These are phyloP conservation scores for Meandrina meandrites DNA, from an alignment of 92 coral and sea anemone species.

Conservation along the genomic window DNA sequence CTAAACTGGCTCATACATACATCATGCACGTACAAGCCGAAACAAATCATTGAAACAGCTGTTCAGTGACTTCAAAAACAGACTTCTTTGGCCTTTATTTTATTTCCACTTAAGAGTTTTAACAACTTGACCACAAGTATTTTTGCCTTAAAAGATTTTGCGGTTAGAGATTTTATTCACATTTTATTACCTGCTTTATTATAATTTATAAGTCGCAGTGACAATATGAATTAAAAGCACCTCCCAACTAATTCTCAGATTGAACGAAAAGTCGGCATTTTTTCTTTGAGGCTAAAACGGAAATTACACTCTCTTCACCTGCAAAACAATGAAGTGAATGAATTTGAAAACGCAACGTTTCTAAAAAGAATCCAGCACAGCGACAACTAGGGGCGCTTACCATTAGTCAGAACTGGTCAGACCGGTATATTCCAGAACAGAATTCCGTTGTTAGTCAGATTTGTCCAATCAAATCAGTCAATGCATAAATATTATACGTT, in stretches of 20 bases:
- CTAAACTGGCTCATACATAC: not conserved
- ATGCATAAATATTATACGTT: too few relatives aligned
- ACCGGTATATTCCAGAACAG: too few relatives aligned
- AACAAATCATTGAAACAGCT: not conserved
- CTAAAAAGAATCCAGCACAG: too few relatives aligned
- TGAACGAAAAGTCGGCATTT: not conserved
- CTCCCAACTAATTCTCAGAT: not conserved
- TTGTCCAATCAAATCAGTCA: too few relatives aligned
- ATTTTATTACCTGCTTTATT: too few relatives aligned
- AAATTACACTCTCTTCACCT: not conserved
- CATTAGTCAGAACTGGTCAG: too few relatives aligned
- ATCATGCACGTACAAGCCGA: not conserved
- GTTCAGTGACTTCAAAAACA: not conserved
- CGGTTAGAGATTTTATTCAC: too few relatives aligned
- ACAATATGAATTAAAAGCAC: too few relatives aligned
- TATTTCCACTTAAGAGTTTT: not conserved
- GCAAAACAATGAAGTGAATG: not conserved
- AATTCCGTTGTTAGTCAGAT: too few relatives aligned
- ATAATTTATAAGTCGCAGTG: too few relatives aligned
- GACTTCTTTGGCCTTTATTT: not conserved
- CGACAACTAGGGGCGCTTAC: too few relatives aligned
- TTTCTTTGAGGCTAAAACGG: not conserved
- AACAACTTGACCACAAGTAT: not conserved
- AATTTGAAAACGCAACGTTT: not conserved
- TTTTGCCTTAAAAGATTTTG: too few relatives aligned